Conservation (phyloP, 2,888 invertebrate genomes). For the Netelia virgata region DNA sequence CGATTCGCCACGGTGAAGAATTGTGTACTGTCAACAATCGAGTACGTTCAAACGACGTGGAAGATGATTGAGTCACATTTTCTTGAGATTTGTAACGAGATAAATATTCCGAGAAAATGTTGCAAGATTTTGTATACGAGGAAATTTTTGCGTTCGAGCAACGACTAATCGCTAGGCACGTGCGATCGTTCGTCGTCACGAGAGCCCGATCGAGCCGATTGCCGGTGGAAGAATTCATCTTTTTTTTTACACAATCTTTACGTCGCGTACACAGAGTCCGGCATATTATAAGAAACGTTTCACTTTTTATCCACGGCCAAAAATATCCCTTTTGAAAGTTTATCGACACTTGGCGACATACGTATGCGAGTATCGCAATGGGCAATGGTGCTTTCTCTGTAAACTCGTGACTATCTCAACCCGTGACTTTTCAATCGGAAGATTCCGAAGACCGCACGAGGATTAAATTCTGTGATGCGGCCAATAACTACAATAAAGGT, state of each 20-base stretch:
- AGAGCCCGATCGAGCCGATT: no score
- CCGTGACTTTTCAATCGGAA: neutral
- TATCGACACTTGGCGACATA: neutral
- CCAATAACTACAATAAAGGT: no score
- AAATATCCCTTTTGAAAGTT: neutral
- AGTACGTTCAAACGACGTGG: conserved; percentile 26
- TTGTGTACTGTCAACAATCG: conserved; percentile 20
- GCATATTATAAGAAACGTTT: neutral
- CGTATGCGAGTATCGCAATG: conserved; percentile 19
- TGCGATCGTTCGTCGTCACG: no score
- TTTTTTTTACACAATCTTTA: neutral
- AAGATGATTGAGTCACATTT: conserved; percentile 37
- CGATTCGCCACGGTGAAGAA: conserved; percentile 45
- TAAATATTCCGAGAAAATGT: conserved; percentile 17
- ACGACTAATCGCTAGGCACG: no score
- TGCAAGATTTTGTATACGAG: neutral
- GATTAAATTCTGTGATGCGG: no score
- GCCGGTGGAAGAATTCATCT: neutral
- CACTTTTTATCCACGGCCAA: neutral
- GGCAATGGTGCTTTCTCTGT: conserved; percentile 47
- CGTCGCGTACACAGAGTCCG: neutral
- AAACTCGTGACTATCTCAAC: conserved; percentile 36
- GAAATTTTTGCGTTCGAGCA: no score
- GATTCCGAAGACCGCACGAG: no score
- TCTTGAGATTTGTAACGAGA: neutral